A percentile compares a stretch with the other conserved stretches of the same genome.
These are phyloP conservation scores for Taenioides sp. DNA, from an alignment of 2,797 vertebrate genomes.

Conservation along the genomic window DNA sequence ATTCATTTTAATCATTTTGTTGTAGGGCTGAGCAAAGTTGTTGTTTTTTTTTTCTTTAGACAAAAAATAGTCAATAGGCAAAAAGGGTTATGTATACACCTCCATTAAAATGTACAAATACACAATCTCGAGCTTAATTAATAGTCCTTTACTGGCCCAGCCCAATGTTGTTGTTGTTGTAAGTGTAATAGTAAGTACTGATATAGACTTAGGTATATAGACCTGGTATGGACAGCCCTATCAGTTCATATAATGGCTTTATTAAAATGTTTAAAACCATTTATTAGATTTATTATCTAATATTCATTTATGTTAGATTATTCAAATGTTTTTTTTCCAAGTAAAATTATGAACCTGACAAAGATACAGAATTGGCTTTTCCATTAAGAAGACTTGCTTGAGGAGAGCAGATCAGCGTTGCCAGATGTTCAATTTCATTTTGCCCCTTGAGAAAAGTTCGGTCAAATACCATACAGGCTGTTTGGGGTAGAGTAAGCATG, in stretches of 20 bases:
- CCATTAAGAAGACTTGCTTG: constrained; percentile 41
- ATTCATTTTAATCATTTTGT: too few relatives aligned
- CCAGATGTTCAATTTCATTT: constrained; percentile 73
- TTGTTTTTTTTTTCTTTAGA: too few relatives aligned
- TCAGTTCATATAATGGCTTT: background rate
- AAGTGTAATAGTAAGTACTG: background rate
- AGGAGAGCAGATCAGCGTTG: constrained; percentile 53
- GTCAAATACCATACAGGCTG: constrained; percentile 68
- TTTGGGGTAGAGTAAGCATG: constrained; percentile 76
- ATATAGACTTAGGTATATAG: background rate
- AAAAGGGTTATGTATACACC: too few relatives aligned
- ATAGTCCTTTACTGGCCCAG: too few relatives aligned
- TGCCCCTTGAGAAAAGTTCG: constrained; percentile 64
- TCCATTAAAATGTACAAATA: too few relatives aligned
- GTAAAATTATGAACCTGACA: background rate
- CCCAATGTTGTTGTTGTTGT: too few relatives aligned
- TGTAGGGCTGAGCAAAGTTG: too few relatives aligned
- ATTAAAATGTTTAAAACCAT: background rate
- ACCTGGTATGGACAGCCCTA: background rate
- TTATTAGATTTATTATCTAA: background rate
- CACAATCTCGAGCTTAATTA: too few relatives aligned
- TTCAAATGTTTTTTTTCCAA: background rate
- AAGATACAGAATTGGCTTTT: constrained; percentile 1
- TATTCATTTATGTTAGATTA: background rate
- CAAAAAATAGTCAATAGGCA: too few relatives aligned